phyloP scores from a whole-genome alignment of 2,113 vertebrate species.

The Talpa occidentalis region DNA sequence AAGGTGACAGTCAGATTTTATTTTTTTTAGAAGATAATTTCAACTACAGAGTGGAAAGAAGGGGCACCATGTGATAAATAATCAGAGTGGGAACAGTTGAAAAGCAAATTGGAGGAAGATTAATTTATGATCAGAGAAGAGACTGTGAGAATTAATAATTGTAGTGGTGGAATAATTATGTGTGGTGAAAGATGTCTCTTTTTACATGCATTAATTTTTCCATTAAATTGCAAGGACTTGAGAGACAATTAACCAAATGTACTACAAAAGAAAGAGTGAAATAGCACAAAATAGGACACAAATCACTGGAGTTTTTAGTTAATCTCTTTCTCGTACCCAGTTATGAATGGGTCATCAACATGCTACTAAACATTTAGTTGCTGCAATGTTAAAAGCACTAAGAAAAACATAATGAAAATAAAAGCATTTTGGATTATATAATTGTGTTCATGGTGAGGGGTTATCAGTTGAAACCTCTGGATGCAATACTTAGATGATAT shows the following conservation, averaged over 20 bases:
- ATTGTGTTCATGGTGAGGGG: no score
- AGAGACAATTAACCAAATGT: not conserved
- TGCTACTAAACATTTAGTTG: not conserved
- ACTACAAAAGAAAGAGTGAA: not conserved
- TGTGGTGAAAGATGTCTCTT: not conserved
- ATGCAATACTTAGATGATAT: not conserved
- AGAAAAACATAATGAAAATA: not conserved
- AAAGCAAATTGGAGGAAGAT: not conserved
- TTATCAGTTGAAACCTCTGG: not conserved
- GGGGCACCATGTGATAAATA: not conserved
- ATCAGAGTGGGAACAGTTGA: not conserved
- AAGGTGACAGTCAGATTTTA: not conserved
- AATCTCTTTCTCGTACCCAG: not conserved
- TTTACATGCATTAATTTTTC: not conserved
- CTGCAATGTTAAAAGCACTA: not conserved
- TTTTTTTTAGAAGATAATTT: not conserved
- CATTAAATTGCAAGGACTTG: not conserved
- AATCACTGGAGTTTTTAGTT: not conserved
- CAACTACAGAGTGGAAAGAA: not conserved
- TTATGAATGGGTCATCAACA: not conserved
- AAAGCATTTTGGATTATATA: not conserved
- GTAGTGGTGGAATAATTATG: not conserved
- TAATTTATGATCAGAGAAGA: not conserved
- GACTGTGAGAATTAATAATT: not conserved
- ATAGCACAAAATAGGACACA: not conserved